Percentiles rank a stretch among this genome's conserved stretches.
phyloP scores from a whole-genome alignment of 2,888 invertebrate genomes.

The Pomacea canaliculata region DNA sequence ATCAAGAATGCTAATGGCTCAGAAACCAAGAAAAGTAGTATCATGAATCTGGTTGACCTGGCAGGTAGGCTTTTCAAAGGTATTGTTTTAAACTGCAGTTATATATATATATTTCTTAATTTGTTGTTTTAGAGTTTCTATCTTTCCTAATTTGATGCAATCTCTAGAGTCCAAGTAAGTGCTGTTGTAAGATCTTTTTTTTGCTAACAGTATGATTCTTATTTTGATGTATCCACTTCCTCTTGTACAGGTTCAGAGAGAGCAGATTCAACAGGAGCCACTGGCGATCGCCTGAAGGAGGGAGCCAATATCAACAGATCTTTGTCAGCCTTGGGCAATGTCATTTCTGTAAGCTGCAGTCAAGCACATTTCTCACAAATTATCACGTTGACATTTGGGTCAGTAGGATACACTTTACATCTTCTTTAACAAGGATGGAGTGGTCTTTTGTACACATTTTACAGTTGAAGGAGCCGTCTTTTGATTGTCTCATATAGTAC shows the following conservation, averaged over 20 bases:
- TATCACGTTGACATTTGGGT: too few species aligned
- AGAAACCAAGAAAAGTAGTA: slow-evolving; percentile 69
- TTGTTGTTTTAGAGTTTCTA: background rate
- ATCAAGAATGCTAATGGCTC: slow-evolving; percentile 58
- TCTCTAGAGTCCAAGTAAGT: background rate
- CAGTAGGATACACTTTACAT: too few species aligned
- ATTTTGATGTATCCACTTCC: background rate
- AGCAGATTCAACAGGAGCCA: slow-evolving; percentile 70
- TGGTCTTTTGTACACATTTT: too few species aligned
- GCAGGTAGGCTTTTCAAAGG: slow-evolving; percentile 54
- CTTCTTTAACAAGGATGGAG: too few species aligned
- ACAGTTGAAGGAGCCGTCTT: too few species aligned
- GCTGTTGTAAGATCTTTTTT: background rate
- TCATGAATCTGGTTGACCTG: slow-evolving; percentile 70
- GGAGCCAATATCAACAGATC: slow-evolving; percentile 71
- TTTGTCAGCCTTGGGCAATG: slow-evolving; percentile 70
- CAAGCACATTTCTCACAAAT: background rate
- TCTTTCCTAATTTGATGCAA: background rate
- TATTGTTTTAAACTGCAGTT: background rate
- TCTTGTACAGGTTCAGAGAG: slow-evolving; percentile 67
- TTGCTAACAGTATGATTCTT: background rate
- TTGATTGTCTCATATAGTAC: too few species aligned
- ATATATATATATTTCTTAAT: background rate
- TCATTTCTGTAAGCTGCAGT: slow-evolving; percentile 67
- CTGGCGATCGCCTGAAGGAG: slow-evolving; percentile 70